These are phyloP conservation scores for Bombus affinis DNA, from an alignment of 1,140 invertebrate genomes.

Conservation along the genomic window DNA sequence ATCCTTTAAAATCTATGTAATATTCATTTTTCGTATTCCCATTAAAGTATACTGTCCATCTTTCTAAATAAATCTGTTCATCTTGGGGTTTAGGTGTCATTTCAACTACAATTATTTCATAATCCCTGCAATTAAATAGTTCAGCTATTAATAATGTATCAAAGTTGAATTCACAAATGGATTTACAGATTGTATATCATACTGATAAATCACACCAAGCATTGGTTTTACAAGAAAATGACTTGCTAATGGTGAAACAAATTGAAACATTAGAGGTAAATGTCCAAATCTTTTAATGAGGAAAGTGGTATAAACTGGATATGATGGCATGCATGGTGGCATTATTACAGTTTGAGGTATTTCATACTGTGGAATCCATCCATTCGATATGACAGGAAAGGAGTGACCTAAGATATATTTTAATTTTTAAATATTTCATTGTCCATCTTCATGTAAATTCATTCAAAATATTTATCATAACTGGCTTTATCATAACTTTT, in stretches of 20 bases:
- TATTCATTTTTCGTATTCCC: conserved; percentile 63
- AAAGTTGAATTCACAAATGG: neutral
- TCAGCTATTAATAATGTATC: conserved; percentile 12
- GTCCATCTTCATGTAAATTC: neutral
- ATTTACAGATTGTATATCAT: neutral
- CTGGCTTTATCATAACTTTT: neutral
- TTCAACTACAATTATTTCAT: conserved; percentile 69
- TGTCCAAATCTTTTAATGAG: conserved; percentile 68
- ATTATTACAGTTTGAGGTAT: conserved; percentile 71
- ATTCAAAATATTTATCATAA: neutral
- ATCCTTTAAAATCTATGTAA: conserved; percentile 73
- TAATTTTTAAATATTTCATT: neutral
- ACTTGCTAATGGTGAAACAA: conserved; percentile 66
- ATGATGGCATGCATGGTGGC: conserved; percentile 69
- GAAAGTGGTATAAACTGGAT: conserved; percentile 71
- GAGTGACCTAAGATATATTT: conserved; percentile 68
- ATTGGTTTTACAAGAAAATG: conserved; percentile 74
- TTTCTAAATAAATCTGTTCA: conserved; percentile 69
- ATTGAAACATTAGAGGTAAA: conserved; percentile 70
- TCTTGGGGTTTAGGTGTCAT: conserved; percentile 65
- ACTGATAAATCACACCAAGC: conserved; percentile 70
- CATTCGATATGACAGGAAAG: conserved; percentile 44
- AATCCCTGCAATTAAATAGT: conserved; percentile 55
- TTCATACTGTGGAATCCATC: conserved; percentile 67
- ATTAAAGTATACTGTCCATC: conserved; percentile 72